phyloP scores from a whole-genome alignment of 2,888 invertebrate species.

The Drosophila melanosoma region DNA sequence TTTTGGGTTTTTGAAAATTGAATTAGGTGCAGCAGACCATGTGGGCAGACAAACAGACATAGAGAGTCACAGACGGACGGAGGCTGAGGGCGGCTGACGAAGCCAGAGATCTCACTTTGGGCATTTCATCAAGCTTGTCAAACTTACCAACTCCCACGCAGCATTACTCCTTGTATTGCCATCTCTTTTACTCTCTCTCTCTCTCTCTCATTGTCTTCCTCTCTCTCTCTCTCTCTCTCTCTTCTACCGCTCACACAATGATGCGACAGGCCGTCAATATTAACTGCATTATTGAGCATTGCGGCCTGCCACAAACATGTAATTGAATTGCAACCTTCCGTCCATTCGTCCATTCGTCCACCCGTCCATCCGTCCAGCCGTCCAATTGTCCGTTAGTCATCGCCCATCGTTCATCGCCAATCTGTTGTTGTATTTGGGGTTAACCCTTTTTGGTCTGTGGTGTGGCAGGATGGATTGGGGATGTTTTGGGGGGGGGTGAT shows the following conservation, averaged over 20 bases:
- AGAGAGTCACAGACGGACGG: constrained; percentile 11
- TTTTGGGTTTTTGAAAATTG: constrained; percentile 80
- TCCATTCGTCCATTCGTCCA: constrained; percentile 43
- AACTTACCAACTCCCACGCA: constrained; percentile 35
- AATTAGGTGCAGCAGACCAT: constrained; percentile 81
- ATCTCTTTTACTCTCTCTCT: constrained; percentile 7
- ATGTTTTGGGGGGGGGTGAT: background rate
- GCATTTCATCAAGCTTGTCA: constrained; percentile 61
- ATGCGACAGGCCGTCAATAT: constrained; percentile 65
- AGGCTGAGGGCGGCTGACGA: constrained; percentile 1
- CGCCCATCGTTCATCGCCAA: constrained; percentile 43
- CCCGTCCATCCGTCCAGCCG: constrained; percentile 23
- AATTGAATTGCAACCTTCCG: constrained; percentile 77
- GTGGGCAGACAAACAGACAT: constrained; percentile 52
- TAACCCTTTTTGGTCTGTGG: constrained; percentile 44
- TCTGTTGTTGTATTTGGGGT: constrained; percentile 42
- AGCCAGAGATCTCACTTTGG: constrained; percentile 22
- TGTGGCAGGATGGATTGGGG: background rate
- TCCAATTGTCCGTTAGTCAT: constrained; percentile 52
- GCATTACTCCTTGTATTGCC: background rate
- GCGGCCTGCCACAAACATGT: constrained; percentile 80
- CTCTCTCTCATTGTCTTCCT: background rate
- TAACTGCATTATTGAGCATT: constrained; percentile 80
- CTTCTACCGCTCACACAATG: background rate
- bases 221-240: background rate